Percentiles rank a stretch among this genome's conserved stretches.
Evolutionary conservation across 2,797 vertebrate genomes (phyloP).

Genomic region (Megalops cyprinoides): DNA sequence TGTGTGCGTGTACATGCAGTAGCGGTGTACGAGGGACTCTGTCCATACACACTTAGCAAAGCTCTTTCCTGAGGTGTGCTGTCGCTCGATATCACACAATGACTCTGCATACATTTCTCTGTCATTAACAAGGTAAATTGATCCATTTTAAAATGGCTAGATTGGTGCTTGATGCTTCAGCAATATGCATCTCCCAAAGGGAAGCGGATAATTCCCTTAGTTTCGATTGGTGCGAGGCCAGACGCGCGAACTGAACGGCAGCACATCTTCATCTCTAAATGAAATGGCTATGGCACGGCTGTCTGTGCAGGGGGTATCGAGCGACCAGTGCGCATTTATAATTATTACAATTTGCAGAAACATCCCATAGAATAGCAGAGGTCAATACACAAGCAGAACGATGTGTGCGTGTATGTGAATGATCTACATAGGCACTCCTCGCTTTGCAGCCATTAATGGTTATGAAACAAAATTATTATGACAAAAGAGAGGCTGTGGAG

Average conservation of each 20-base stretch:
- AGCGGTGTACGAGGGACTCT: too few species aligned
- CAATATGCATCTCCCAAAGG: constrained; percentile 5
- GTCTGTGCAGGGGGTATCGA: too few species aligned
- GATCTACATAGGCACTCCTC: too few species aligned
- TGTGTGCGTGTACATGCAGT: not conserved
- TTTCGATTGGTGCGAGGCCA: not conserved
- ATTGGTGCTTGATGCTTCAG: not conserved
- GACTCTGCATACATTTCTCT: not conserved
- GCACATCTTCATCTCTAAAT: not conserved
- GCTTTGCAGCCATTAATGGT: too few species aligned
- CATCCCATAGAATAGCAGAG: not conserved
- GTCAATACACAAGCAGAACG: not conserved
- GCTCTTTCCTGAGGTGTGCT: not conserved
- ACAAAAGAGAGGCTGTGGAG: too few species aligned
- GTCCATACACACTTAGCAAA: not conserved
- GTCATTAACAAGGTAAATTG: constrained; percentile 12
- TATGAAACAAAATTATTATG: too few species aligned
- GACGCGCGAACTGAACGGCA: not conserved
- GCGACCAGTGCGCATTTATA: constrained; percentile 10
- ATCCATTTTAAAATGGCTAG: not conserved
- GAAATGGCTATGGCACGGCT: not conserved
- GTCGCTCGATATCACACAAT: not conserved
- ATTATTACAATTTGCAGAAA: constrained; percentile 5
- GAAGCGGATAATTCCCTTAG: not conserved
- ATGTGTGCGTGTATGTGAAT: not conserved